These are phyloP conservation scores for Pimephales promelas DNA, from an alignment of 2,113 vertebrate species.

Conservation along the genomic window DNA sequence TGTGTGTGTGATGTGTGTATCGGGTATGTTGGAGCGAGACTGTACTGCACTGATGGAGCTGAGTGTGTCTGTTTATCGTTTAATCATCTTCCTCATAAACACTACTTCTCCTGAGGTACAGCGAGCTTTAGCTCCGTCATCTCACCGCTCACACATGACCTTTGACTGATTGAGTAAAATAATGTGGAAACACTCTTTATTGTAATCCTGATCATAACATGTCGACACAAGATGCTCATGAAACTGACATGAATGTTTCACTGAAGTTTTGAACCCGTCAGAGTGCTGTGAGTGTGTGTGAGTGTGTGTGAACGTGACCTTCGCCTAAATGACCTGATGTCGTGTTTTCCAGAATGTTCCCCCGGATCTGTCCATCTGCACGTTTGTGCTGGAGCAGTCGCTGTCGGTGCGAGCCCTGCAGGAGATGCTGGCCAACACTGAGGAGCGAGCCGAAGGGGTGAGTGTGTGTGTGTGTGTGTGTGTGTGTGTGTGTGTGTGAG, in stretches of 20 bases:
- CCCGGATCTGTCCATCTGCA: conserved; percentile 96
- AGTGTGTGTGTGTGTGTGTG: conserved; percentile 64
- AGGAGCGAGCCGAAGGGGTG: conserved; percentile 91
- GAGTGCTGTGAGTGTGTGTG: background rate
- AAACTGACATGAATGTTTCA: background rate
- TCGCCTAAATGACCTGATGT: background rate
- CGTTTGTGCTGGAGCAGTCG: conserved; percentile 96
- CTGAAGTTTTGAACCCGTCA: background rate
- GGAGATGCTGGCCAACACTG: conserved; percentile 94
- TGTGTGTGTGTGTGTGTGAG: background rate
- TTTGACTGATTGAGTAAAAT: background rate
- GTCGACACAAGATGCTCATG: background rate
- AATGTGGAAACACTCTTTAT: background rate
- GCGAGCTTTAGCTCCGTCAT: background rate
- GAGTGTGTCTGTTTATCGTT: background rate
- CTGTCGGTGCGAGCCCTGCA: conserved; percentile 92
- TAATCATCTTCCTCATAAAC: conserved; percentile 13
- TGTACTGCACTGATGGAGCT: too few species aligned
- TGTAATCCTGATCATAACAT: background rate
- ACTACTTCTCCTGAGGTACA: background rate
- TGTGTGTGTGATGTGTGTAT: too few species aligned
- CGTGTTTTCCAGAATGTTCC: conserved; percentile 89
- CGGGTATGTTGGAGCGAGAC: too few species aligned
- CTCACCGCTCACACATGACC: background rate
- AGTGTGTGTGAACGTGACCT: background rate